Base-by-base conservation (phyloP, 2,888 invertebrate genomes). In the Cheilosia soror region DNA sequence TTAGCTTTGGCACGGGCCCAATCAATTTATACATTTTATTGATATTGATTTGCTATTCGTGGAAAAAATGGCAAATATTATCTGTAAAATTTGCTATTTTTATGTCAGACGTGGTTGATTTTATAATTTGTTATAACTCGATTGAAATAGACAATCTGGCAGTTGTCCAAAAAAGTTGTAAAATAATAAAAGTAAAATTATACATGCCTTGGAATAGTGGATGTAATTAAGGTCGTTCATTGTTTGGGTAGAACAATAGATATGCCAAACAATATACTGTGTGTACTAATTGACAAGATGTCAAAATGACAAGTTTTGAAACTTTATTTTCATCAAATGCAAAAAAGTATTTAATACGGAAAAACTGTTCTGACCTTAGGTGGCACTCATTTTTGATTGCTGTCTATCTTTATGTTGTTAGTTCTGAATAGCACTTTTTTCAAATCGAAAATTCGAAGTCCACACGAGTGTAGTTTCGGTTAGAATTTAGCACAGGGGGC, bases 11-110 rank as follows among this genome's bases (percentile, higher is more conserved):
- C 72, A 62, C 13, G 29, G 29, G 51, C 29, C 42, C 72, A 72
- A 49, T 51, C 13, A 37, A 47, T 42, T 53, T 40, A 25, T 37
- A 15, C 13, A 63, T 65, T 78, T 71, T 57, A 58, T 71, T 71
- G 57, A 20, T 29, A 71, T 71, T 63, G 57, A 65, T 79, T 60
- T 53, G 42, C 25, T 51, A 37, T 57, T 55, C 37, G 53, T 76
- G 40, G 49, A 49, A 7, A 20, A 47, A 60, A 51, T 9, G 15
- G 55, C n/a, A 44, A 62, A 57, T 25, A 37, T 27, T n/a, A 27
- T 11, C 57, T 25, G 49, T 15, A 11, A 29, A 55, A 42, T 2
- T 25, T 20, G 5, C 5, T 9, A 68, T 60, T 60, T 13, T 51
- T 15, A 29, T 37, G 31, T 31, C 6, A 40, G 42, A 51, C 60